Evolutionary conservation across 2,888 invertebrate species (phyloP).

Genomic region (Lepidocyrtoides sp.): DNA sequence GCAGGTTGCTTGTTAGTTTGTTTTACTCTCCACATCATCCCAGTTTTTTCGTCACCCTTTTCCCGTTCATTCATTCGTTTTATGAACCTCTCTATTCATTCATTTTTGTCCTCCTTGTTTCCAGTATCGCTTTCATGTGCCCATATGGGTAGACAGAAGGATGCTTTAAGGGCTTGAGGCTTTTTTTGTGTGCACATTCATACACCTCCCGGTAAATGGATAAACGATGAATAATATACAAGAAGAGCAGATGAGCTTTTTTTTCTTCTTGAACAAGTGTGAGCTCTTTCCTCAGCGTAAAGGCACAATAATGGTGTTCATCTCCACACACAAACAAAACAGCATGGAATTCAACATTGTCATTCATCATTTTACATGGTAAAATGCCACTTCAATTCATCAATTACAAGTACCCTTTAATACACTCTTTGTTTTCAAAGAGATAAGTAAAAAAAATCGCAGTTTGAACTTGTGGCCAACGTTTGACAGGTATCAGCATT

Average conservation of each 20-base stretch:
- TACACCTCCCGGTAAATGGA: background rate
- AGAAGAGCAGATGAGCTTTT: constrained; percentile 51
- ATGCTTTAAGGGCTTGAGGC: constrained; percentile 68
- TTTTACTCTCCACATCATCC: constrained; percentile 70
- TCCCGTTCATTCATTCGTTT: constrained; percentile 58
- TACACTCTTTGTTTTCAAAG: constrained; percentile 31
- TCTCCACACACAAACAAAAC: background rate
- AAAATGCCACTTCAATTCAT: constrained; percentile 52
- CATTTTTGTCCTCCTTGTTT: constrained; percentile 65
- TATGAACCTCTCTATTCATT: constrained; percentile 48
- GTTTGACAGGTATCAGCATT: constrained; percentile 50
- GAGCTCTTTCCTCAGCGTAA: constrained; percentile 20
- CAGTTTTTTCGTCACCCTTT: constrained; percentile 75
- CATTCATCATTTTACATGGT: constrained; percentile 4
- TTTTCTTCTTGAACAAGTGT: constrained; percentile 58
- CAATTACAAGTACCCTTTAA: constrained; percentile 50
- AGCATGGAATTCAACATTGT: constrained; percentile 13
- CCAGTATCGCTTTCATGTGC: constrained; percentile 71
- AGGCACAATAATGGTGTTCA: background rate
- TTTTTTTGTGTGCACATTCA: constrained; percentile 44
- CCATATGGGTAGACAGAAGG: constrained; percentile 66
- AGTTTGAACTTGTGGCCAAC: constrained; percentile 60
- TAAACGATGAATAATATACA: background rate
- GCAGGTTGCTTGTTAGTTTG: constrained; percentile 79
- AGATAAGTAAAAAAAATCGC: background rate